These are phyloP conservation scores for Heliconius charithonia DNA, from an alignment of 2,888 invertebrate genomes.

Conservation along the genomic window DNA sequence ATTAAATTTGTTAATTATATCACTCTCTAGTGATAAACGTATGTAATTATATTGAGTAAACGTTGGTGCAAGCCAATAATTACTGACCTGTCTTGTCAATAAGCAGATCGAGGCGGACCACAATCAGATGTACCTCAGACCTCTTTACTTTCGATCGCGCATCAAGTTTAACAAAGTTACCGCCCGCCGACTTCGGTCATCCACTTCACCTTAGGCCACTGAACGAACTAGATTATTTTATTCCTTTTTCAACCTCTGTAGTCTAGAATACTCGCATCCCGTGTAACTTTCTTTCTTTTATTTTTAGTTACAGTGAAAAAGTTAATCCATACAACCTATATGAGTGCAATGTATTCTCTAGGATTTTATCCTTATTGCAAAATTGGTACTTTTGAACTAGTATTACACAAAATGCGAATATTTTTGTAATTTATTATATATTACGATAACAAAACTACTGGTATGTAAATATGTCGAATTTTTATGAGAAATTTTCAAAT, in stretches of 20 bases:
- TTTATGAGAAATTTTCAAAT: neutral
- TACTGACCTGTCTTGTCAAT: slow-evolving; percentile 69
- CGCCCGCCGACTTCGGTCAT: slow-evolving; percentile 53
- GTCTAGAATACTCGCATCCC: slow-evolving; percentile 73
- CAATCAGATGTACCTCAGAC: slow-evolving; percentile 58
- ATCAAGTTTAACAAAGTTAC: slow-evolving; percentile 55
- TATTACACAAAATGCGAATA: neutral
- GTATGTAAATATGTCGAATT: neutral
- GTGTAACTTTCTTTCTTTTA: slow-evolving; percentile 74
- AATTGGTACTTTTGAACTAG: neutral
- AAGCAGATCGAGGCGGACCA: slow-evolving; percentile 56
- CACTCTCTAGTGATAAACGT: neutral
- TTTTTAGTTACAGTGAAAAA: slow-evolving; percentile 76
- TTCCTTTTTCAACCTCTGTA: slow-evolving; percentile 65
- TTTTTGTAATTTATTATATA: neutral
- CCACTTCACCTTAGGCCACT: slow-evolving; percentile 64
- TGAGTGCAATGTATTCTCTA: slow-evolving; percentile 73
- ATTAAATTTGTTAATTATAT: neutral
- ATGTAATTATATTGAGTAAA: neutral
- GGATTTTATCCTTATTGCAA: slow-evolving; percentile 69
- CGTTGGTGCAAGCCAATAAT: slow-evolving; percentile 51
- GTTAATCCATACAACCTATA: slow-evolving; percentile 63
- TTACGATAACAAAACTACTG: neutral
- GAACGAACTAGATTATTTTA: slow-evolving; percentile 71
- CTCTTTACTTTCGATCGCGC: slow-evolving; percentile 63